Percentiles rank a stretch among this genome's conserved stretches.
Conservation (phyloP, 2,113 vertebrate genomes). For the Danionella cerebrum region DNA sequence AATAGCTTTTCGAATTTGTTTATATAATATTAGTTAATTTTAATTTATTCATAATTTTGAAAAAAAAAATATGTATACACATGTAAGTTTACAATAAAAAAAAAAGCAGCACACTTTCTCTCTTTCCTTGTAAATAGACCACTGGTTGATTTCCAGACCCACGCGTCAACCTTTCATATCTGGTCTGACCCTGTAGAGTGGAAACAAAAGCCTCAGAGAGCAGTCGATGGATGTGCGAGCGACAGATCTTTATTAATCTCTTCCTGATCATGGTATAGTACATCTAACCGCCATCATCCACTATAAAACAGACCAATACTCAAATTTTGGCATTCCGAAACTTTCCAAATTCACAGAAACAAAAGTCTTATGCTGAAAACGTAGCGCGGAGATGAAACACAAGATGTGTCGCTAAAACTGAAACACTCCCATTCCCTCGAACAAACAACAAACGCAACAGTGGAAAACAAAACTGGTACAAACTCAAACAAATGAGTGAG, state of each 20-base stretch:
- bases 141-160: slow-evolving; percentile 14
- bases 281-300: too few relatives aligned
- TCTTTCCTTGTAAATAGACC: slow-evolving; percentile 10
- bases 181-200: slow-evolving; percentile 34
- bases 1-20: too few relatives aligned
- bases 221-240: slow-evolving; percentile 70
- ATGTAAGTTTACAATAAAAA: too few relatives aligned
- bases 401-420: background rate
- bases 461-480: slow-evolving; percentile 68
- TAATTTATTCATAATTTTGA: too few relatives aligned
- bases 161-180: slow-evolving; percentile 26
- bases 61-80: too few relatives aligned
- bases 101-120: slow-evolving; percentile 56
- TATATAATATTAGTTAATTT: too few relatives aligned
- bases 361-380: slow-evolving; percentile 35
- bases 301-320: too few relatives aligned
- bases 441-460: slow-evolving; percentile 50
- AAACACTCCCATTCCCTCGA: background rate
- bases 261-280: slow-evolving; percentile 10
- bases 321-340: too few relatives aligned
- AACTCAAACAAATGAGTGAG: slow-evolving; percentile 69
- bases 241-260: slow-evolving; percentile 62
- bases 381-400: background rate
- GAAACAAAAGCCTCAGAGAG: slow-evolving; percentile 14
- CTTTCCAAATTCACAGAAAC: slow-evolving; percentile 29